phyloP scores from a whole-genome alignment of 2,888 invertebrate species.

The Parnassius glacialis region DNA sequence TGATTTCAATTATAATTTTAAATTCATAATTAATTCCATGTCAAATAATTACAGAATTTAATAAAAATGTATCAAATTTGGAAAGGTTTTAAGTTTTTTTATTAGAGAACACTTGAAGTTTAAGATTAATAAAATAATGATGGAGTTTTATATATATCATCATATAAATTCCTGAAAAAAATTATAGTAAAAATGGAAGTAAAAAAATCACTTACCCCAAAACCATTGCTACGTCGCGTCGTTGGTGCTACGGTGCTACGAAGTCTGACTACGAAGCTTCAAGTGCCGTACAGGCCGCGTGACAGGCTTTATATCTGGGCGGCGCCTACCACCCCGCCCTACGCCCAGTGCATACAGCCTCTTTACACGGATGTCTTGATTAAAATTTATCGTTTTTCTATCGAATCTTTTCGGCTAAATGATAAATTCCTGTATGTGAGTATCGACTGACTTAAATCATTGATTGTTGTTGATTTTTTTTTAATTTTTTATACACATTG shows the following conservation, averaged over 20 bases:
- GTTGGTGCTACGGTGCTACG: slow-evolving; percentile 42
- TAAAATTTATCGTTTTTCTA: slow-evolving; percentile 28
- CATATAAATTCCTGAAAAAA: neutral
- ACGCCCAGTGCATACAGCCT: slow-evolving; percentile 44
- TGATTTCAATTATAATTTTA: too few relatives aligned
- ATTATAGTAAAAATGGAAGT: neutral
- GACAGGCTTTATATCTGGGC: slow-evolving; percentile 58
- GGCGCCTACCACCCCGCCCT: slow-evolving; percentile 46
- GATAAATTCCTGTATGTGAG: neutral
- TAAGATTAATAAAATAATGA: too few relatives aligned
- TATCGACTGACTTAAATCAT: too few relatives aligned
- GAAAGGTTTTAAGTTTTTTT: too few relatives aligned
- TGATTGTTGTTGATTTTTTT: too few relatives aligned
- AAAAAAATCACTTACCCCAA: slow-evolving; percentile 42
- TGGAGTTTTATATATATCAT: too few relatives aligned
- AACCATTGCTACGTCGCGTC: slow-evolving; percentile 44
- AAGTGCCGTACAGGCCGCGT: slow-evolving; percentile 46
- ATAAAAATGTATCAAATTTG: too few relatives aligned
- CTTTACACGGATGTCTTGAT: slow-evolving; percentile 17
- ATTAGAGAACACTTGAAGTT: too few relatives aligned
- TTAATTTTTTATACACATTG: too few relatives aligned
- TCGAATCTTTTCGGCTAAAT: slow-evolving; percentile 10
- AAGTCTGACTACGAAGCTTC: slow-evolving; percentile 35
- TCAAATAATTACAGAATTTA: too few relatives aligned
- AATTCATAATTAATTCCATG: too few relatives aligned